These are phyloP conservation scores for Gallinago media DNA, from an alignment of 2,113 vertebrate genomes.

Conservation along the genomic window DNA sequence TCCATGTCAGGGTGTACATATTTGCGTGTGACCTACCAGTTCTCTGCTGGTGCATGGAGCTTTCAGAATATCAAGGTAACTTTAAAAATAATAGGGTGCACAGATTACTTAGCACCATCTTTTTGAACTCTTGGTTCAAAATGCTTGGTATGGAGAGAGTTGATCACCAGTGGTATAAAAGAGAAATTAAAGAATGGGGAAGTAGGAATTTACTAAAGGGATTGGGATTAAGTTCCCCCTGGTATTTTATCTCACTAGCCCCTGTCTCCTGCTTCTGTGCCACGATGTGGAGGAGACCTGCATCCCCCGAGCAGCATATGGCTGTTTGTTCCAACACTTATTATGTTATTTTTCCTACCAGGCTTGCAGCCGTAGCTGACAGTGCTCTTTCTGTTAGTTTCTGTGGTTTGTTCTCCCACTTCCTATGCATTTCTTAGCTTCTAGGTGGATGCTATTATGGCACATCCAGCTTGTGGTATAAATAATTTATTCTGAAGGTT, in stretches of 20 bases:
- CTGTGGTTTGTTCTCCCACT: not conserved
- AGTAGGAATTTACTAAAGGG: not conserved
- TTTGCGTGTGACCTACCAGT: not conserved
- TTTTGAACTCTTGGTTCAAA: not conserved
- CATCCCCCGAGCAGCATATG: not conserved
- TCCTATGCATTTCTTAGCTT: slow-evolving; percentile 23
- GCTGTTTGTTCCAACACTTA: not conserved
- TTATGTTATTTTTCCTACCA: not conserved
- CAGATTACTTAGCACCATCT: not conserved
- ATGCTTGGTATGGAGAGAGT: not conserved
- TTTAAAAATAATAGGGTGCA: not conserved
- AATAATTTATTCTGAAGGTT: slow-evolving; percentile 63
- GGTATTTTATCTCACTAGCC: not conserved
- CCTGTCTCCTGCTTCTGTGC: not conserved
- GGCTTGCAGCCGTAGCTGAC: not conserved
- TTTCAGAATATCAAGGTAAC: not conserved
- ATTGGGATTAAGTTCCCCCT: not conserved
- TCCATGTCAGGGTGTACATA: not conserved
- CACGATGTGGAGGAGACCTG: not conserved
- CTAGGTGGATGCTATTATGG: slow-evolving; percentile 41
- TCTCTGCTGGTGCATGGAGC: not conserved
- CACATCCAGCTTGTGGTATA: slow-evolving; percentile 23
- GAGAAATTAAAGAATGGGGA: not conserved
- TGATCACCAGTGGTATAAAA: not conserved
- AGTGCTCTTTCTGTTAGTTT: slow-evolving; percentile 7